phyloP scores from a whole-genome alignment of 2,888 invertebrate species.

The Lordiphosa fenestrarum region DNA sequence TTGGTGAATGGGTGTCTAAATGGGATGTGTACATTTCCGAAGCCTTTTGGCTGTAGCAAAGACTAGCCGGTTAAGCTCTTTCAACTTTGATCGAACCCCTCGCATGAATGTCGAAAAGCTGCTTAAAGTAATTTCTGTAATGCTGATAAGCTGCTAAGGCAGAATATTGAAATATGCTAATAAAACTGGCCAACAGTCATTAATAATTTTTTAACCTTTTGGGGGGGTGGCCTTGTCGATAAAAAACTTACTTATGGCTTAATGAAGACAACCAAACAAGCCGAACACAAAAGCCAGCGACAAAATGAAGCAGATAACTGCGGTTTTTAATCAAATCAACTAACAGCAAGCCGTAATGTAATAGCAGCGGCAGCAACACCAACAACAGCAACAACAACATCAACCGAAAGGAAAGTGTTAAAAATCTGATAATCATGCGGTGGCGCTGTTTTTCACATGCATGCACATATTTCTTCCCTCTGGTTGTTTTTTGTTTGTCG shows the following conservation, averaged over 20 bases:
- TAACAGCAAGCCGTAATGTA: conserved; percentile 41
- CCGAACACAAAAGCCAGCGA: conserved; percentile 43
- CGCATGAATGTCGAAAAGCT: too few species aligned
- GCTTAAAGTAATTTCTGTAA: too few species aligned
- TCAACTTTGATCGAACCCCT: too few species aligned
- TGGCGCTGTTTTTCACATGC: conserved; percentile 66
- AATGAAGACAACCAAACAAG: conserved; percentile 54
- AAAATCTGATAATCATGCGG: conserved; percentile 75
- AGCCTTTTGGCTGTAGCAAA: too few species aligned
- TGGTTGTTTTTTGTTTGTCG: conserved; percentile 10
- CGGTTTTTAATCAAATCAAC: conserved; percentile 74
- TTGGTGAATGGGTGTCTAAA: too few species aligned
- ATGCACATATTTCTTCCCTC: conserved; percentile 63
- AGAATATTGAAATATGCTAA: conserved; percentile 46
- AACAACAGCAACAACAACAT: conserved; percentile 11
- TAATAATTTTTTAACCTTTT: conserved; percentile 53
- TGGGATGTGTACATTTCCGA: too few species aligned
- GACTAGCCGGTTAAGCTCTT: too few species aligned
- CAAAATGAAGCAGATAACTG: conserved; percentile 72
- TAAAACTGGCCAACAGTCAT: conserved; percentile 37
- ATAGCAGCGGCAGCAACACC: conserved; percentile 18
- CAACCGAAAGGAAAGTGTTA: conserved; percentile 69
- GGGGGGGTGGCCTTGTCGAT: conserved; percentile 47
- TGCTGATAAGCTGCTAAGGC: conserved; percentile 1
- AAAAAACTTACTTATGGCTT: conserved; percentile 43